Percentiles rank a stretch among this genome's conserved stretches.
Conservation (phyloP, 2,797 vertebrate species). For the Platyrinchus mystaceus region DNA sequence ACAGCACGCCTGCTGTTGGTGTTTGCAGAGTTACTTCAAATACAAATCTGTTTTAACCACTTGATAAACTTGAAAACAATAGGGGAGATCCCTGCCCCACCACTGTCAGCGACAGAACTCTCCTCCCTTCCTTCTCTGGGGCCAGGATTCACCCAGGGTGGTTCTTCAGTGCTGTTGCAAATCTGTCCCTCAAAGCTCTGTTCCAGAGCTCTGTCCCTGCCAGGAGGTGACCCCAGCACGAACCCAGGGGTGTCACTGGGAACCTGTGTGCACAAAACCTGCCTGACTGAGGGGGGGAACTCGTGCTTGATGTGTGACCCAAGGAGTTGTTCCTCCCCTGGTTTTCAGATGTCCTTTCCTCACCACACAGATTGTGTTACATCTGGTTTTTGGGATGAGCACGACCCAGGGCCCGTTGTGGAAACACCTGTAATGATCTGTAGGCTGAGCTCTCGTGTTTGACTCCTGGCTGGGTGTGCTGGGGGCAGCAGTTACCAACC, state of each 20-base stretch:
- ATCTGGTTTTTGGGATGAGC: slow-evolving; percentile 33
- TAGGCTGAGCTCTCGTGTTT: no score
- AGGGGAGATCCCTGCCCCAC: background rate
- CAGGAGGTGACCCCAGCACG: background rate
- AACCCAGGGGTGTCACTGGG: background rate
- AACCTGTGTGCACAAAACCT: background rate
- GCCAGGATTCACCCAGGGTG: background rate
- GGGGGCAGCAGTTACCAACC: background rate
- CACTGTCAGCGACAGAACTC: background rate
- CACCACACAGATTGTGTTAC: background rate
- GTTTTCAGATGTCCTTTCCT: background rate
- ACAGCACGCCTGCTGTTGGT: background rate
- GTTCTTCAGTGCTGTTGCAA: background rate
- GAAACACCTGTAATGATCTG: background rate
- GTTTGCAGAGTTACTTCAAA: background rate
- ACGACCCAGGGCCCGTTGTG: background rate
- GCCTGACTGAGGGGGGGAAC: slow-evolving; percentile 2
- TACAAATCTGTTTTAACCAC: background rate
- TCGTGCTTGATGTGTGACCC: background rate
- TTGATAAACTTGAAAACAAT: slow-evolving; percentile 18
- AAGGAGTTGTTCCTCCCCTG: background rate
- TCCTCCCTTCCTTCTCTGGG: background rate
- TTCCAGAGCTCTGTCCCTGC: background rate
- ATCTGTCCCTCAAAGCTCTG: background rate
- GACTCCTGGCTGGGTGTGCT: background rate